Percentiles rank a stretch among this genome's conserved stretches.
These are phyloP conservation scores for Habrosyne pyritoides DNA, from an alignment of 2,888 invertebrate species.

Conservation along the genomic window DNA sequence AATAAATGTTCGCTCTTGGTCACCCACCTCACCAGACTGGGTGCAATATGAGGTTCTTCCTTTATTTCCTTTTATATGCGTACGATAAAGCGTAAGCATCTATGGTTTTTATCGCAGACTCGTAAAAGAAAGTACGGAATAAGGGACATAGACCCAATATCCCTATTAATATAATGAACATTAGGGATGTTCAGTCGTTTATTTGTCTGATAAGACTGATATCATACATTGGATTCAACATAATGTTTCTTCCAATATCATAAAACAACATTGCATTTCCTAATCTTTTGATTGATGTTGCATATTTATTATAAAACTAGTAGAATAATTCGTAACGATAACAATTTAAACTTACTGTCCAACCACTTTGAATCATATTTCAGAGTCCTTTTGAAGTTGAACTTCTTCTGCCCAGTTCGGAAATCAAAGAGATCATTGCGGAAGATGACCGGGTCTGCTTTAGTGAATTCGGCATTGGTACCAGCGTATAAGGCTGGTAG, in stretches of 20 bases:
- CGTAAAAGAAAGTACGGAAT: conserved; percentile 53
- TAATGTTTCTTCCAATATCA: conserved; percentile 22
- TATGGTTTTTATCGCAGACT: conserved; percentile 50
- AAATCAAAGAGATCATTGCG: conserved; percentile 86
- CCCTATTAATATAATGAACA: conserved; percentile 53
- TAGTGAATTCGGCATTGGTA: conserved; percentile 88
- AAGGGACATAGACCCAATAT: conserved; percentile 48
- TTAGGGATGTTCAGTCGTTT: conserved; percentile 37
- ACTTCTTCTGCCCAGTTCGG: conserved; percentile 83
- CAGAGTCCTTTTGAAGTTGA: conserved; percentile 86
- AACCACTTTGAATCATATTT: conserved; percentile 90
- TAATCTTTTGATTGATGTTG: neutral
- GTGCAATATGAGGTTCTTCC: conserved; percentile 31
- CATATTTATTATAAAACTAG: neutral
- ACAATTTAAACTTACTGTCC: conserved; percentile 82
- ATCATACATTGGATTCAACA: conserved; percentile 29
- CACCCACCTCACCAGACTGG: conserved; percentile 3
- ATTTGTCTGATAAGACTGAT: conserved; percentile 37
- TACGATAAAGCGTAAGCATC: conserved; percentile 45
- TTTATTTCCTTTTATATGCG: conserved; percentile 50
- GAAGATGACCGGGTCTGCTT: conserved; percentile 89
- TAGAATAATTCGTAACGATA: neutral
- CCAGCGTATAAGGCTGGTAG: conserved; percentile 88
- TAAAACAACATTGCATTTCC: conserved; percentile 9
- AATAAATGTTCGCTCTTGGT: neutral